Evolutionary conservation across 2,888 invertebrate species (phyloP), one percentile per base, ranked within the genome.

Genomic region (Drosophila kokeensis): DNA sequence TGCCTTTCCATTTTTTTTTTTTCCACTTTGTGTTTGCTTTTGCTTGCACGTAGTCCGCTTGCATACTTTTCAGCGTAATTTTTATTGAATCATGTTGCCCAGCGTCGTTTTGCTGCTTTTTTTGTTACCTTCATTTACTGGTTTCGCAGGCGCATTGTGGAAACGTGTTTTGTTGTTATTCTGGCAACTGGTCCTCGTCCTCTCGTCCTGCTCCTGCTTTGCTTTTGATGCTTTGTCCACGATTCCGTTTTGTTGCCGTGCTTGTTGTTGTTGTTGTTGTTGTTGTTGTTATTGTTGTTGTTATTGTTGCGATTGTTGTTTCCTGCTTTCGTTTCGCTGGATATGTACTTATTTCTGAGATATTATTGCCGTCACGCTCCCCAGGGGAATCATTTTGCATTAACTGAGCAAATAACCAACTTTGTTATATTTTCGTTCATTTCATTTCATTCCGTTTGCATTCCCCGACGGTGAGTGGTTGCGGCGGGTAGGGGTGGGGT

Each of bases 381-480:
- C 81, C 79, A 66, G 76, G 84, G 84, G 84, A 90, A 88, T 90
- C 83, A 84, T 88, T 88, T 89, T 88, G 90, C 88, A 90, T 88
- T 88, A 90, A 88, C 88, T 80, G 87, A 72, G 80, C 90, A 90
- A 88, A 88, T 90, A 88, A 85, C 86, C 83, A 90, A 88, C 75
- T 84, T 90, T 87, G 89, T 90, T 90, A 80, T 88, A 86, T 86
- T 87, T 87, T 87, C 81, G 81, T 89, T 83, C 76, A 81, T 84
- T 89, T 89, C 81, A 78, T 87, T 89, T 76, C 80, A 69, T 82
- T 89, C 69, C 73, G 73, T 85, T 89, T 74, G 81, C 86, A 68
- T 70, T 81, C 62, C 74, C 73, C 68, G 49, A 50, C 48, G 70
- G 6, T 36, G 7, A 30, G 11, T 50, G 29, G 24, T 8, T 29